Percentiles rank a stretch among this genome's conserved stretches.
phyloP scores from a whole-genome alignment of 2,113 vertebrate genomes.

The Ceyx cyanopectus region DNA sequence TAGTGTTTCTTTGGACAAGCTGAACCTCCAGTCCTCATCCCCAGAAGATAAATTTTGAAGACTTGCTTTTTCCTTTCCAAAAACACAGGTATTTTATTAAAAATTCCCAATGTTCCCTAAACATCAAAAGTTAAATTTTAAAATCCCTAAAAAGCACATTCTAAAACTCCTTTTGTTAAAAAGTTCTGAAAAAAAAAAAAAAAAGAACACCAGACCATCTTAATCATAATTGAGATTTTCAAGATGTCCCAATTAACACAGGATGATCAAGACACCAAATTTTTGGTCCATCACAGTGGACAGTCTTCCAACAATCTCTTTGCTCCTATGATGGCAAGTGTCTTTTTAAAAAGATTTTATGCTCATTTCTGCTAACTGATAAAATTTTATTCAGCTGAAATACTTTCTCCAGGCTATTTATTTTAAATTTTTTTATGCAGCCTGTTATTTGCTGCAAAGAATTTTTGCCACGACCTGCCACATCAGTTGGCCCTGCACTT shows the following conservation, averaged over 20 bases:
- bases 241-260: background rate
- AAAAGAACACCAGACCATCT: background rate
- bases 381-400: background rate
- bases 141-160: background rate
- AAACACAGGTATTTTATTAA: background rate
- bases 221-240: background rate
- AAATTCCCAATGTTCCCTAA: background rate
- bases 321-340: background rate
- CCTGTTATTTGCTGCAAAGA: background rate
- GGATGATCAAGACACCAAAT: background rate
- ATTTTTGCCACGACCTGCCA: background rate
- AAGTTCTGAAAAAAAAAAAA: background rate
- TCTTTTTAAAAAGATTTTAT: background rate
- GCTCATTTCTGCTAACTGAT: background rate
- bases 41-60: background rate
- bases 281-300: background rate
- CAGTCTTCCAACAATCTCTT: background rate
- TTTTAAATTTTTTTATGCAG: no score
- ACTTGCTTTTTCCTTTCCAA: background rate
- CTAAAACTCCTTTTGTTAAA: background rate
- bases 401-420: background rate
- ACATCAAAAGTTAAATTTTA: background rate
- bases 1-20: background rate
- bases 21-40: background rate
- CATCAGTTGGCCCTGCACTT: background rate